Percentiles rank a stretch among this genome's conserved stretches.
Evolutionary conservation across 1,140 invertebrate genomes (phyloP).

Genomic region (Lucilia sericata): DNA sequence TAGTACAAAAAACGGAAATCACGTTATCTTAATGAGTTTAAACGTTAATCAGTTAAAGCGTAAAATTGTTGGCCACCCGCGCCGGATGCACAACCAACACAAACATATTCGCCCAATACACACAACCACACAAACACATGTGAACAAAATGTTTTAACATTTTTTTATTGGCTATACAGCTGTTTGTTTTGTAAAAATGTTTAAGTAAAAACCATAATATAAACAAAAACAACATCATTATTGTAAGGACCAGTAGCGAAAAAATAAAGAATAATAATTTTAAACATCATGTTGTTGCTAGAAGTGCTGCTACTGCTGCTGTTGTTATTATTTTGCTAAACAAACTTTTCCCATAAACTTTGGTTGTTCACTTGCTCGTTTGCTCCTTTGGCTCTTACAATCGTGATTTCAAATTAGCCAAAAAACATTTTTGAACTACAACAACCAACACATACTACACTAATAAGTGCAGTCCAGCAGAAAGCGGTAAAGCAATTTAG

Average conservation of each 20-base stretch:
- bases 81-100: conserved; percentile 1
- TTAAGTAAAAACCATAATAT: conserved; percentile 9
- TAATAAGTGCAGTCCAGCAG: not conserved
- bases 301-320: not conserved
- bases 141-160: not conserved
- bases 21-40: conserved; percentile 50
- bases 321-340: conserved; percentile 11
- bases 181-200: conserved; percentile 16
- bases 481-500: conserved; percentile 23
- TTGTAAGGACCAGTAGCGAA: not conserved
- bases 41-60: conserved; percentile 47
- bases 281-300: conserved; percentile 12
- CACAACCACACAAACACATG: not conserved
- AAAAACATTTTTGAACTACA: not conserved
- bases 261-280: not conserved
- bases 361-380: not conserved
- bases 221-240: not conserved
- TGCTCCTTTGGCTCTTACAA: conserved; percentile 24
- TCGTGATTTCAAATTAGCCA: conserved; percentile 39
- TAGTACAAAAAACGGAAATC: conserved; percentile 19
- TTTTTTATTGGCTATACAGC: not conserved
- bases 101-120: not conserved
- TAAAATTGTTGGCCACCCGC: conserved; percentile 39
- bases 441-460: not conserved
- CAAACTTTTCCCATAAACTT: conserved; percentile 40